Base-by-base conservation (phyloP, 2,888 invertebrate genomes). In the Apomyelois bistriatella region DNA sequence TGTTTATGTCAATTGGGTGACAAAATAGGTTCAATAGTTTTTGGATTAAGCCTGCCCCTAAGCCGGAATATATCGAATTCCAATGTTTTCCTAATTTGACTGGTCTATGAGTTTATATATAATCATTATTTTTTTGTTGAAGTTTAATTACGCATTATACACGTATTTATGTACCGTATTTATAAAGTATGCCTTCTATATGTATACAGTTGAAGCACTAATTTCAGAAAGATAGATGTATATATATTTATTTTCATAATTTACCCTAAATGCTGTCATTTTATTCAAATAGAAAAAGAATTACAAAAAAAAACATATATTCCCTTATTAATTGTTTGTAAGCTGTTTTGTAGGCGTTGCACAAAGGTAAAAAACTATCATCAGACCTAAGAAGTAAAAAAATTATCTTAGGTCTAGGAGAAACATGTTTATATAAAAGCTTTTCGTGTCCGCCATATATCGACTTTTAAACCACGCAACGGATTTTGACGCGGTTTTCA, bases 121-220 rank as follows among this genome's bases (percentile, higher is more conserved):
- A 71, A 66, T 71, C 60, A 67, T 74, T 71, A 61, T 74, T 72
- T 71, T n/a, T 78, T 74, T 82, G 73, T 76, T 79, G 75, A 82
- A 77, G 74, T 74, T 76, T 76, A 54, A 74, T 72, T 70, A 58
- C 59, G 57, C 56, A 51, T 46, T 58, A 57, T 57, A 48, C 40
- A 49, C 49, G 13, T 49, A 40, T 40, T 38, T 37, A 38, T 37
- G 28, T 48, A 48, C 17, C 40, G 43, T 49, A 55, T 40, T 49
- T 49, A 38, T 49, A 49, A 22, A 22, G 40, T 49, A 40, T 49
- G 28, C 38, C 15, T 40, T 48, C 46, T 42, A 15, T 46, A 13
- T 46, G 13, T 46, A 30, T 46, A 10, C 30, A 46, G 9, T 46
- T 46, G 32, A 46, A 48, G 15, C 36, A 35, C 51, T 42, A n/a